These are phyloP conservation scores for Agrochola litura DNA, from an alignment of 2,888 invertebrate species.

Conservation along the genomic window DNA sequence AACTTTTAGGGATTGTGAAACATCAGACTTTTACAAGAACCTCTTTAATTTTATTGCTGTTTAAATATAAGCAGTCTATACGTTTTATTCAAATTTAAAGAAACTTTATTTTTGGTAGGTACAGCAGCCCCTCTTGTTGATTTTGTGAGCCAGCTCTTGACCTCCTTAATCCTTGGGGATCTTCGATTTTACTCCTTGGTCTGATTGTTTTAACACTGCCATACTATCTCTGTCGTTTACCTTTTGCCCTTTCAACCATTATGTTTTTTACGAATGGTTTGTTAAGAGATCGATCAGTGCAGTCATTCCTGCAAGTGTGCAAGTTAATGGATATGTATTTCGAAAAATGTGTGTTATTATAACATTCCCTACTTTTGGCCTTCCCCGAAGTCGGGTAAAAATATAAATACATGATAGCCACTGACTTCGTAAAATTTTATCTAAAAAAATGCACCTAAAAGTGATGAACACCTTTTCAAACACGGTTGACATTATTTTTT, in stretches of 20 bases:
- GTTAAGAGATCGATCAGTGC: background rate
- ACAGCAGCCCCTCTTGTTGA: background rate
- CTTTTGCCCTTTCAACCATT: background rate
- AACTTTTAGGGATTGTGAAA: background rate
- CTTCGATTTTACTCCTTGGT: background rate
- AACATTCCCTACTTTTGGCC: background rate
- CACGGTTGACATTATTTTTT: background rate
- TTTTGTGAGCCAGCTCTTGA: background rate
- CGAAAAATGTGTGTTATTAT: background rate
- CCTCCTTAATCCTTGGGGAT: background rate
- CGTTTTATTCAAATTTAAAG: no score
- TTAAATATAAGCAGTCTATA: background rate
- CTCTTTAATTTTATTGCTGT: background rate
- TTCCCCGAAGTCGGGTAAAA: background rate
- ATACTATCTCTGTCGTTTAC: background rate
- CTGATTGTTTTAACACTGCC: background rate
- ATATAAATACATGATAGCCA: background rate
- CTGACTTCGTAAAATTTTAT: background rate
- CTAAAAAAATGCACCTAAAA: background rate
- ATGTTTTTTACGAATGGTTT: background rate
- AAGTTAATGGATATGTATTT: background rate
- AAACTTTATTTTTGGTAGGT: background rate
- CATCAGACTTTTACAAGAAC: background rate
- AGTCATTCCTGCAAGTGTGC: background rate
- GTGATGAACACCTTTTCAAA: background rate